Evolutionary conservation across 1,140 invertebrate species (phyloP), one percentile per base, ranked within the genome.

Genomic region (Pseudomyrmex flavicornis): DNA sequence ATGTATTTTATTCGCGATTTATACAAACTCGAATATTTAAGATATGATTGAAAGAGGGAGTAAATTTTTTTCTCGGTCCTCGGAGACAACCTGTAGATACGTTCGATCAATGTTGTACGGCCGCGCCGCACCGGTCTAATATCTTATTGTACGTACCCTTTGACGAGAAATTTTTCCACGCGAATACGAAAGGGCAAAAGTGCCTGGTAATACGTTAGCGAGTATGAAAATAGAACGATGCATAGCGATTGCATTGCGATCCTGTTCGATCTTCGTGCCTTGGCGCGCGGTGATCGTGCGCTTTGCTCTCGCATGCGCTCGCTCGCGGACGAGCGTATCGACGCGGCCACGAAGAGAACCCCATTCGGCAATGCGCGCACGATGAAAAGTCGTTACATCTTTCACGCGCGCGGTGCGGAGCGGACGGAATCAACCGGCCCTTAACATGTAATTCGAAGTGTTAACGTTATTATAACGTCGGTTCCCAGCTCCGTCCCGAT

Each of bases 401-500:
- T 88, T 84, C 84, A 85, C 58, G 65, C 59, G 56, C 44, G 44
- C 66, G 48, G 46, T n/a, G 56, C 35, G 72, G 58, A 46, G 80
- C 62, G 58, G 68, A 46, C 74, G 85, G 74, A 87, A 85, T 87
- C 82, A 87, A 65, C 75, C 74, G 84, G 80, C 86, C 84, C 87
- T 89, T 89, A 89, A 86, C 88, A 73, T 84, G 88, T 89, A 89
- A 88, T 88, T 89, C 87, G 54, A 82, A 48, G 87, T 83, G 85
- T 88, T 89, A 89, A 88, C 88, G 87, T 88, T 88, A 88, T 89
- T 89, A 86, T 86, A 89, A 89, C 85, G 54, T 84, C 84, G 88
- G 74, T 86, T 89, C 86, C 77, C 83, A 85, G 79, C 62, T 70
- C 46, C 73, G 63, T 82, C 88, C 74, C 87, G 83, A 89, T 89